Percentiles rank a stretch among this genome's conserved stretches.
Evolutionary conservation across 2,113 vertebrate genomes (phyloP).

Genomic region (Brienomyrus longianalis): DNA sequence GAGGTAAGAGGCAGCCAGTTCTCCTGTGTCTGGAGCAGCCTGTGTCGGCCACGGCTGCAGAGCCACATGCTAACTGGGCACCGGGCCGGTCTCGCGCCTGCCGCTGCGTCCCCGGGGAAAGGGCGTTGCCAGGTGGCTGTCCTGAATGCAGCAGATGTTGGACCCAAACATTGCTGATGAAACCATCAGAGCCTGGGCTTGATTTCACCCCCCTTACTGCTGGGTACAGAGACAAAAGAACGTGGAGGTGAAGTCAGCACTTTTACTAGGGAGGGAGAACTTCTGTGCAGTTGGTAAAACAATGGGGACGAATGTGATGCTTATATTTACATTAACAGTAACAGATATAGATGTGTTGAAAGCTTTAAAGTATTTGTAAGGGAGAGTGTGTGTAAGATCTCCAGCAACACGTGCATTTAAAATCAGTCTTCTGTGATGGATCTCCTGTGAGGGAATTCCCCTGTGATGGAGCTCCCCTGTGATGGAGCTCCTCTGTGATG

Average conservation of each 20-base stretch:
- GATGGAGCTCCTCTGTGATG: too few relatives aligned
- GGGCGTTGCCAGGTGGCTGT: constrained; percentile 23
- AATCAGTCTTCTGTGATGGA: background rate
- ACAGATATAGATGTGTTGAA: background rate
- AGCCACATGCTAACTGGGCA: background rate
- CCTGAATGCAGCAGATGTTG: constrained; percentile 22
- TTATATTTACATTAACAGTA: background rate
- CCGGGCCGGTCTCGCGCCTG: background rate
- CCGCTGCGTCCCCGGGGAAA: background rate
- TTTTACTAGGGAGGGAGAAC: background rate
- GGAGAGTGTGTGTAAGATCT: background rate
- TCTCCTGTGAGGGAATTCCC: background rate
- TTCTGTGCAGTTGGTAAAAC: background rate
- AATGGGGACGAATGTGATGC: background rate
- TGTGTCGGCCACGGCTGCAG: background rate
- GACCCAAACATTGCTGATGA: constrained; percentile 21
- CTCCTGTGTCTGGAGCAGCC: background rate
- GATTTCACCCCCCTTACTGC: background rate
- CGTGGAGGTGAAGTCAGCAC: constrained; percentile 6
- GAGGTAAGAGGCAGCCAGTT: background rate
- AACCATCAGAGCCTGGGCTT: constrained; percentile 8
- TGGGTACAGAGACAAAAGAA: constrained; percentile 15
- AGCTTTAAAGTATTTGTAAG: background rate
- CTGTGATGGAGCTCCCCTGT: background rate
- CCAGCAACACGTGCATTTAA: background rate